Evolutionary conservation across 30 jellyfish, hydroid and myxozoan genomes (phyloP).

Genomic region (Aurelia aurita complex sp. Pacific): DNA sequence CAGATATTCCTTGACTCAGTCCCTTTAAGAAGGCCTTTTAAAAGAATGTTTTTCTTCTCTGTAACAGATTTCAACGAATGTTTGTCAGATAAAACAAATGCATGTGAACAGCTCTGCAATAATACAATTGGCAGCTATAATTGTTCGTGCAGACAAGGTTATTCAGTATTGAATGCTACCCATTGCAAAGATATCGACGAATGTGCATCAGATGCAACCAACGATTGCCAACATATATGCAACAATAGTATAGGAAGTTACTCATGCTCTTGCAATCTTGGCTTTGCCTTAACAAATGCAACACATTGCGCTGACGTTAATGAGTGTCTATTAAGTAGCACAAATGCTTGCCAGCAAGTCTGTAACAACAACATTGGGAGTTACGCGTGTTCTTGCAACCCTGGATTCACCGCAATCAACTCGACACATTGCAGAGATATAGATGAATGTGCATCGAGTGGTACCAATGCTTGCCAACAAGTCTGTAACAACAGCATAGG

Average conservation of each 20-base stretch:
- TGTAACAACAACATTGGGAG: constrained; percentile 28
- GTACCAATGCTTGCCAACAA: constrained; percentile 36
- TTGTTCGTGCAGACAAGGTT: constrained; percentile 22
- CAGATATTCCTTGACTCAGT: too few relatives aligned
- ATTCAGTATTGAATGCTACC: neutral
- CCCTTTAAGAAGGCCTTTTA: too few relatives aligned
- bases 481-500: constrained; percentile 31
- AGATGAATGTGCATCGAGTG: constrained; percentile 6
- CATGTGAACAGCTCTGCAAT: constrained; percentile 33
- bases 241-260: constrained; percentile 22
- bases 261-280: constrained; percentile 16
- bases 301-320: constrained; percentile 14
- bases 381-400: constrained; percentile 9
- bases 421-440: constrained; percentile 16
- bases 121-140: constrained; percentile 24
- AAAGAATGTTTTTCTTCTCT: too few relatives aligned
- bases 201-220: constrained; percentile 36
- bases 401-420: neutral
- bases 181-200: constrained; percentile 31
- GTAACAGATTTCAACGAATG: constrained; percentile 14
- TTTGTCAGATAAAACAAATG: constrained; percentile 1
- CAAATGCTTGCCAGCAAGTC: constrained; percentile 34
- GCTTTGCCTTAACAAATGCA: neutral
- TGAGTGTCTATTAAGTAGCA: constrained; percentile 4
- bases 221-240: constrained; percentile 34